Evolutionary conservation across 2,888 invertebrate genomes (phyloP).

Genomic region (Sacculina carcini): DNA sequence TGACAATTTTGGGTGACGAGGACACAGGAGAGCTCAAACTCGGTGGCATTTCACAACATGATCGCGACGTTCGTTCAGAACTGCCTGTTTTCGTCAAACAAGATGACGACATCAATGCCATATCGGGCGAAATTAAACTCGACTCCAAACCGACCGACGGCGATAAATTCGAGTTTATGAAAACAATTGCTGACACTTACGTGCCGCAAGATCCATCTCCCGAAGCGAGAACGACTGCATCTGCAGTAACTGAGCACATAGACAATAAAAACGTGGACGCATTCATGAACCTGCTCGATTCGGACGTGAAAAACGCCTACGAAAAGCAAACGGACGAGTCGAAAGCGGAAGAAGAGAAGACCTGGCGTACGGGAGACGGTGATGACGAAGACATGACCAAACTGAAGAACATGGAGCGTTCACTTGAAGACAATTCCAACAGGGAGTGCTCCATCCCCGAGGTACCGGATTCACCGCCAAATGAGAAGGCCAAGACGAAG

Average conservation of each 20-base stretch:
- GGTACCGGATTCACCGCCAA: no score
- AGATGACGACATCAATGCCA: neutral
- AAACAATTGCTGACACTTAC: no score
- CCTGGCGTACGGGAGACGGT: neutral
- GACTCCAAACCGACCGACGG: neutral
- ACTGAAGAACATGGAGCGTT: neutral
- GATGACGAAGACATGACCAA: neutral
- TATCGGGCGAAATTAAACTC: neutral
- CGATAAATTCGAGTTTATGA: no score
- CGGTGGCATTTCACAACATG: neutral
- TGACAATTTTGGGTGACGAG: no score
- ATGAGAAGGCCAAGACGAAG: no score
- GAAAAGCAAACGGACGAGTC: neutral
- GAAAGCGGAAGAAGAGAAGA: neutral
- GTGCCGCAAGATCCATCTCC: no score
- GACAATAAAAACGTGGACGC: no score
- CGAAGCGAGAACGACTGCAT: no score
- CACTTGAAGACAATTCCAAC: no score
- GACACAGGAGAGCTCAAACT: neutral
- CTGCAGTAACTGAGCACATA: no score
- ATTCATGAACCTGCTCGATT: neutral
- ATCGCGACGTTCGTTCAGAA: neutral
- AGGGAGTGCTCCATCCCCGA: no score
- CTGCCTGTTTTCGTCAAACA: neutral
- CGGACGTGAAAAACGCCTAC: neutral